Evolutionary conservation across 2,888 invertebrate species (phyloP).

Genomic region (Eilema depressum): DNA sequence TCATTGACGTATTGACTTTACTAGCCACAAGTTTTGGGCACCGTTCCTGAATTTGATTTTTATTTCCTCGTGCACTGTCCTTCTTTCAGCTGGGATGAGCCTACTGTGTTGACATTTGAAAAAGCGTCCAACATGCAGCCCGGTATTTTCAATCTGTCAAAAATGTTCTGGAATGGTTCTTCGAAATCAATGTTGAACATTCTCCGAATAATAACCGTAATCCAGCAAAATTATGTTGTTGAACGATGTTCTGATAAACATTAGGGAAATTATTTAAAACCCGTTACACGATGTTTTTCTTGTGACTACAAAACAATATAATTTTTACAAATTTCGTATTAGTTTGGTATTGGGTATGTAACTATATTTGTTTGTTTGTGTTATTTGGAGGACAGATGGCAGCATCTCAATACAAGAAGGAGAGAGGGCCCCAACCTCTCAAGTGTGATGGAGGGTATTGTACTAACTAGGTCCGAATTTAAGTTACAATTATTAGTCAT

Average conservation of each 20-base stretch:
- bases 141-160: background rate
- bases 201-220: background rate
- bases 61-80: background rate
- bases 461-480: too few relatives aligned
- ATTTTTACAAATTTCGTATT: too few relatives aligned
- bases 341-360: too few relatives aligned
- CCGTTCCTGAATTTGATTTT: background rate
- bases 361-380: too few relatives aligned
- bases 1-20: background rate
- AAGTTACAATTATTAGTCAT: too few relatives aligned
- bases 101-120: conserved; percentile 1
- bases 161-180: background rate
- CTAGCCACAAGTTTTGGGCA: background rate
- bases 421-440: too few relatives aligned
- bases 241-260: background rate
- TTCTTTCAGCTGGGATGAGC: background rate
- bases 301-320: too few relatives aligned
- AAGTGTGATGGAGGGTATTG: too few relatives aligned
- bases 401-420: too few relatives aligned
- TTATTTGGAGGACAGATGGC: too few relatives aligned
- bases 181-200: background rate
- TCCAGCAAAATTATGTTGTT: background rate
- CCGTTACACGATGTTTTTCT: too few relatives aligned
- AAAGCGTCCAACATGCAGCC: background rate
- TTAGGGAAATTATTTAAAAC: too few relatives aligned